Evolutionary conservation across 2,888 invertebrate genomes (phyloP), one percentile per base, ranked within the genome.

Genomic region (Callyntrura sp.): DNA sequence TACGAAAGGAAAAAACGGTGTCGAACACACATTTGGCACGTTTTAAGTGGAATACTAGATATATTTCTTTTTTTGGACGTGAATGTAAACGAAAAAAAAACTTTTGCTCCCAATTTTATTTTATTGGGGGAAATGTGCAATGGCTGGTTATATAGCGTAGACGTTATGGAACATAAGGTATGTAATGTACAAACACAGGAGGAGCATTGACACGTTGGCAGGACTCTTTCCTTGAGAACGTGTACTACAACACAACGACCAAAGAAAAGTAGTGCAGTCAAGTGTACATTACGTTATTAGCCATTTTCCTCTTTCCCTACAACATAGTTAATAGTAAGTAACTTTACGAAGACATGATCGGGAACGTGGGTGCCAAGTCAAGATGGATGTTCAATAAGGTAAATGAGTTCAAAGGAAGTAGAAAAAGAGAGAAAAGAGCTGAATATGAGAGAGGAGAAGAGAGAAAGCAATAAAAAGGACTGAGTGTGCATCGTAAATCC

Each of bases 351-450:
- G 76, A 35, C 86, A 78, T 81, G 81, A 87, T 57, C 87, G 70
- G 51, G 87, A 70, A 81, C 81, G 57, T 57, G 87, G 73, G 23
- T 87, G 87, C 87, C 87, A 87, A 87, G 81, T 82, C 70, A 87
- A 87, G 87, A 87, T 87, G 81, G 87, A 87, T 87, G 87, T 87
- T 87, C 87, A 87, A 87, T 87, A 87, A 87, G 87, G 87, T 82
- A 87, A 87, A 87, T 87, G 87, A 87, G 81, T 82, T 82, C 87
- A 87, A 82, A 73, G 45, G 45, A 57, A 85, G 45, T 4, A 6
- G 6, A 35, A 35, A 35, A 35, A 35, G 35, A 35, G 35, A 35
- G n/a, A 35, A 35, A 6, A 35, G 35, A 70, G 55, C 6, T 9
- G n/a, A n/a, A n/a, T n/a, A n/a, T n/a, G n/a, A 45, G 68, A 57